Evolutionary conservation across 2,113 vertebrate genomes (phyloP).

Genomic region (Nyctereutes procyonoides): DNA sequence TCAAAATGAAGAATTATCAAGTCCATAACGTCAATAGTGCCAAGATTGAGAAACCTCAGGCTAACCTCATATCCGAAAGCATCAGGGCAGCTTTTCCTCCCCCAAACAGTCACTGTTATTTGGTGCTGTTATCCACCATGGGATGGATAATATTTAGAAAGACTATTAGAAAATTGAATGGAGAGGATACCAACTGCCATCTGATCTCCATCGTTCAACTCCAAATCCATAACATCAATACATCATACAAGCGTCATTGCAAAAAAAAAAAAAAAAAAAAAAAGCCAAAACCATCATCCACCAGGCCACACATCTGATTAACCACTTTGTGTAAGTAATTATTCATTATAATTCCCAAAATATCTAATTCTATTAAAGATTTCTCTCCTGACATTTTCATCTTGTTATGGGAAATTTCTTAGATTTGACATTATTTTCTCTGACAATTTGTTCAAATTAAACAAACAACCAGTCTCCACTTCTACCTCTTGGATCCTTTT

Average conservation of each 20-base stretch:
- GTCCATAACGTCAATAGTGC: background rate
- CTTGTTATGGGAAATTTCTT: background rate
- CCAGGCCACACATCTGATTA: background rate
- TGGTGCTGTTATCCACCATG: background rate
- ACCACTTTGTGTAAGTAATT: background rate
- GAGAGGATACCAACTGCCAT: background rate
- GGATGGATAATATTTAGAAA: background rate
- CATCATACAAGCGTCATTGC: background rate
- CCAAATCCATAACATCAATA: background rate
- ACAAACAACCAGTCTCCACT: background rate
- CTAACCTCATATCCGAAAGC: background rate
- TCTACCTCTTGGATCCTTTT: background rate
- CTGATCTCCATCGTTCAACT: background rate
- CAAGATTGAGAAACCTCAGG: background rate
- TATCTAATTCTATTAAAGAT: background rate
- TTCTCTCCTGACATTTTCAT: background rate
- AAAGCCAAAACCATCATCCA: background rate
- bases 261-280: background rate
- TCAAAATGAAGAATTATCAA: background rate
- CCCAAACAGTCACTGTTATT: background rate
- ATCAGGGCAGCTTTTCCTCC: background rate
- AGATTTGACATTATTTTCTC: background rate
- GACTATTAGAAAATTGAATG: background rate
- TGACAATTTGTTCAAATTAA: background rate
- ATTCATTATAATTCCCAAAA: background rate